Evolutionary conservation across 1,140 invertebrate genomes (phyloP).

Genomic region (Samia ricini): DNA sequence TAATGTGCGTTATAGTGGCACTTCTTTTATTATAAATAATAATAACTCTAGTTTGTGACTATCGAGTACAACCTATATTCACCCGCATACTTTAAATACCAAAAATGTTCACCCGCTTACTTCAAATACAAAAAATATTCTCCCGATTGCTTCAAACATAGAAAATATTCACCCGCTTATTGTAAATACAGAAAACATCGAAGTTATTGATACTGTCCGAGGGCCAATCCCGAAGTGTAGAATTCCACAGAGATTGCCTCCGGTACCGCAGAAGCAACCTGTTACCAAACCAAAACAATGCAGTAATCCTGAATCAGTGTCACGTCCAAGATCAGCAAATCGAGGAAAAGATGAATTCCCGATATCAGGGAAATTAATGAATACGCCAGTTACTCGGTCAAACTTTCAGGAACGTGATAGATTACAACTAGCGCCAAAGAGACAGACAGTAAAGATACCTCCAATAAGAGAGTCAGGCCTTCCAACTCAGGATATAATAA

Average conservation of each 20-base stretch:
- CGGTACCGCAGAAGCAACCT: constrained; percentile 18
- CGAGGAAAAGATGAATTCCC: constrained; percentile 26
- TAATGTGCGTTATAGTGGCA: too few species aligned
- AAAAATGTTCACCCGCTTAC: too few species aligned
- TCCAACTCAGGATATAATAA: constrained; percentile 51
- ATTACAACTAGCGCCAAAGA: constrained; percentile 21
- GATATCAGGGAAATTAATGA: constrained; percentile 6
- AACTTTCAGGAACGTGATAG: constrained; percentile 29
- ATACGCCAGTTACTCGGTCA: constrained; percentile 12
- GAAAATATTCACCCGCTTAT: too few species aligned
- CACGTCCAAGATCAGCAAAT: constrained; percentile 38
- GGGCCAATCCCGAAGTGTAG: constrained; percentile 28
- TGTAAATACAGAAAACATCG: too few species aligned
- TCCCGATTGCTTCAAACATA: too few species aligned
- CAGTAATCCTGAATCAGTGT: constrained; percentile 14
- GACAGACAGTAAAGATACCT: constrained; percentile 20
- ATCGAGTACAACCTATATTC: too few species aligned
- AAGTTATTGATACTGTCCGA: constrained; percentile 16
- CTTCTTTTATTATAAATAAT: too few species aligned
- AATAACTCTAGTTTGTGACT: too few species aligned
- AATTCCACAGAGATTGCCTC: constrained; percentile 41
- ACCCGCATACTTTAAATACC: too few species aligned
- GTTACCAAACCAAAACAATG: constrained; percentile 12
- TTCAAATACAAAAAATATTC: too few species aligned
- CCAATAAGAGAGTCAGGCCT: constrained; percentile 24